Conservation (phyloP, 2,888 invertebrate species). For the Hedya salicella region DNA sequence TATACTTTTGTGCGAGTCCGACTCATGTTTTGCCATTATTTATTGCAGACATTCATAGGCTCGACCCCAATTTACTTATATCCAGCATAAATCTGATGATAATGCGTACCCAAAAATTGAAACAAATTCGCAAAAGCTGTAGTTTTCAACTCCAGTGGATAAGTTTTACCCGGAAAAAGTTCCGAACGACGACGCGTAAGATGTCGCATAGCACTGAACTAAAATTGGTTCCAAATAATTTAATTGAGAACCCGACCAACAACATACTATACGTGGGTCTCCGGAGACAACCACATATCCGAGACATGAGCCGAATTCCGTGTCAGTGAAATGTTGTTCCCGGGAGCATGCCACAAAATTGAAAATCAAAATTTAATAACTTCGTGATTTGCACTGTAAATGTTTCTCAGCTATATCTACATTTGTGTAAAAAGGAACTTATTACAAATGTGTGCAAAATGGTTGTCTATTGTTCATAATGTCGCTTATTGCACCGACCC, state of each 20-base stretch:
- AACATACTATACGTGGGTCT: neutral
- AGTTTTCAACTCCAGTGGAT: constrained; percentile 3
- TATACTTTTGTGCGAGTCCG: too few relatives aligned
- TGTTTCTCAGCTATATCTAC: neutral
- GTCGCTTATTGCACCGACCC: too few relatives aligned
- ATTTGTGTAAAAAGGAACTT: too few relatives aligned
- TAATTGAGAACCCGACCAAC: neutral
- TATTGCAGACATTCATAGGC: too few relatives aligned
- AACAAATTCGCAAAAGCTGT: neutral
- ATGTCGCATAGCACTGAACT: constrained; percentile 7
- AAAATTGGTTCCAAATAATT: constrained; percentile 15
- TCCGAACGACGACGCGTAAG: neutral
- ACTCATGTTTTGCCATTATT: too few relatives aligned
- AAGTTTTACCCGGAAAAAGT: constrained; percentile 10
- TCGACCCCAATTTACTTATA: too few relatives aligned
- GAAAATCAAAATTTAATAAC: constrained; percentile 9
- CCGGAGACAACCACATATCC: neutral
- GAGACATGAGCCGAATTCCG: constrained; percentile 3
- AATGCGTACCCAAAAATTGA: too few relatives aligned
- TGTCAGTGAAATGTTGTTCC: constrained; percentile 12
- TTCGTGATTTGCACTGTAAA: neutral
- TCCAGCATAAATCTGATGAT: too few relatives aligned
- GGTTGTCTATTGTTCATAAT: too few relatives aligned
- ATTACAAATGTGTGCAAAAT: too few relatives aligned
- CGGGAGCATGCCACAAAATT: neutral